These are phyloP conservation scores for Teleopsis dalmanni DNA, from an alignment of 1,140 invertebrate species.

Conservation along the genomic window DNA sequence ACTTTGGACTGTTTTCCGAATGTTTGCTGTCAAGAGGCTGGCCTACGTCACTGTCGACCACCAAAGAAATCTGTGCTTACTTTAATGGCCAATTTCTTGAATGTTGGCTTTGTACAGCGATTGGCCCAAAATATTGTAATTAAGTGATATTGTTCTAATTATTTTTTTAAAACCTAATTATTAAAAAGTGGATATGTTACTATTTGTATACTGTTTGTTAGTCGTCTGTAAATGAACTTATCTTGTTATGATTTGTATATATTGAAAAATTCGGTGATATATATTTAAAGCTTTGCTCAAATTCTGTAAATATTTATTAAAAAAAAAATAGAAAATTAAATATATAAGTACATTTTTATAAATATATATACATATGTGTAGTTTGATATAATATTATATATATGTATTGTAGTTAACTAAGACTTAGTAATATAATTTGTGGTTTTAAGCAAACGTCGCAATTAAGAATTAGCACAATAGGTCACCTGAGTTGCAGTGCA, in stretches of 20 bases:
- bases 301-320: slow-evolving; percentile 2
- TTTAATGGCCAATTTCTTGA: slow-evolving; percentile 52
- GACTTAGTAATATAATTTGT: too few species aligned
- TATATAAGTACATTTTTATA: background rate
- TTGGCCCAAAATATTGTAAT: slow-evolving; percentile 42
- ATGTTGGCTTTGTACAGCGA: slow-evolving; percentile 39
- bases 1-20: slow-evolving; percentile 67
- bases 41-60: slow-evolving; percentile 58
- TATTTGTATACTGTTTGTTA: background rate
- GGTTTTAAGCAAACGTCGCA: too few species aligned
- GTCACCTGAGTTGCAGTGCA: too few species aligned
- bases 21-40: slow-evolving; percentile 64
- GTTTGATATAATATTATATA: too few species aligned
- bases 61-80: slow-evolving; percentile 58
- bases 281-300: too few species aligned
- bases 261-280: slow-evolving; percentile 7
- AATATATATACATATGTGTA: slow-evolving; percentile 2
- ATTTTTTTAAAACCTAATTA: background rate
- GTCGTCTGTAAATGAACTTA: background rate
- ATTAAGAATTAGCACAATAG: too few species aligned
- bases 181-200: background rate
- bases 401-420: too few species aligned
- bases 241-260: slow-evolving; percentile 5
- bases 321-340: background rate
- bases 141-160: slow-evolving; percentile 20